Conservation (phyloP, 2,113 vertebrate genomes). For the Macrotus californicus region DNA sequence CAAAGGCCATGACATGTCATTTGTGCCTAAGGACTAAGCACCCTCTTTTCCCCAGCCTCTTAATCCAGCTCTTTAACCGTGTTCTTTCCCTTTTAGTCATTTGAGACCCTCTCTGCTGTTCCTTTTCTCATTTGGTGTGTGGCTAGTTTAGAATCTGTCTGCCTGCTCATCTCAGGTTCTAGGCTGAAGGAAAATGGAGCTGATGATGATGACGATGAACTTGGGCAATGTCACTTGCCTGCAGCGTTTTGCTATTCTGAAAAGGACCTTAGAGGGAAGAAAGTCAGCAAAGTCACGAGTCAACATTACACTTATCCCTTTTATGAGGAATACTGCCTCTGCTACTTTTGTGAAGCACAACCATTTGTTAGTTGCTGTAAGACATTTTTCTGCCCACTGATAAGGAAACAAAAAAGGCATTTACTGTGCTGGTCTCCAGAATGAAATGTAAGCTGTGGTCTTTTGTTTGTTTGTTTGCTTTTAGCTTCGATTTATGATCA, state of each 20-base stretch:
- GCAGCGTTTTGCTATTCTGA: neutral
- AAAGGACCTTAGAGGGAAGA: neutral
- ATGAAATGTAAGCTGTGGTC: neutral
- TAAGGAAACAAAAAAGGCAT: slow-evolving; percentile 39
- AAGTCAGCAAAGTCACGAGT: neutral
- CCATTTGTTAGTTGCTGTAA: slow-evolving; percentile 49
- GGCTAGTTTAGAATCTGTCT: neutral
- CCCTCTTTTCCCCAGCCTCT: neutral
- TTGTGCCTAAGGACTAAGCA: neutral
- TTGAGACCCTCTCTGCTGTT: neutral
- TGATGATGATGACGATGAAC: neutral
- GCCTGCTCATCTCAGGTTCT: neutral
- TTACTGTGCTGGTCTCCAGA: slow-evolving; percentile 17
- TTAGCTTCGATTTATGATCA: slow-evolving; percentile 4
- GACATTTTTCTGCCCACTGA: slow-evolving; percentile 24
- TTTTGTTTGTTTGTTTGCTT: slow-evolving; percentile 26
- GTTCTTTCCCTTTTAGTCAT: neutral
- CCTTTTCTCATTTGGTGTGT: neutral
- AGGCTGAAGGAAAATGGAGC: neutral
- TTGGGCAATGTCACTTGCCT: neutral
- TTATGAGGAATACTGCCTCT: neutral
- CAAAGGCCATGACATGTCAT: neutral
- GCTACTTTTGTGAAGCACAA: slow-evolving; percentile 33
- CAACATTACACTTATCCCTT: slow-evolving; percentile 3
- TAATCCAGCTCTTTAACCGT: neutral